Base-by-base conservation (phyloP, 2,888 invertebrate species). In the Sepioteuthis lessoniana region DNA sequence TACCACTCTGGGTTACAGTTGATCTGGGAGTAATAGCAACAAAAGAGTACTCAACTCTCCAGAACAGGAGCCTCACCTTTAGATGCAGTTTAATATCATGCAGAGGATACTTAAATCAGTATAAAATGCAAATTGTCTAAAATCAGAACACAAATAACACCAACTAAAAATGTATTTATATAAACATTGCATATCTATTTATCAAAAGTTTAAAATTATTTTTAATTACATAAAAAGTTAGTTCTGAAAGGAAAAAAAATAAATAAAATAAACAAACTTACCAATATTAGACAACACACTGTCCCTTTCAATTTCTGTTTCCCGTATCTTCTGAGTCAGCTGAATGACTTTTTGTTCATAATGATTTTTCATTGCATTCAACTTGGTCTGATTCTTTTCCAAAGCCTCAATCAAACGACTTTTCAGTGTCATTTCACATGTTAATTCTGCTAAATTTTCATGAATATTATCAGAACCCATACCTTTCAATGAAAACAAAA, bases 351-450 rank as follows among this genome's bases (percentile, higher is more conserved):
- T 98, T 94, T 98, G 98, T 97, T 99, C 99, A 97, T 99, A 99
- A 97, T 99, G 99, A 95, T 98, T 98, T 94, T 98, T 98, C 98
- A 99, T 98, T 0, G 98, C 98, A 94, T 98, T 98, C 97, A 99
- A 98, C 93, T 99, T 98, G 94, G 98, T 98, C 97, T 99, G 99
- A 0, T 98, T 98, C 94, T 98, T 97, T 97, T 99, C 99, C 95
- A 99, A 97, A 96, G 99, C 99, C 96, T 99, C 99, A 95, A 99
- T 99, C 92, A 99, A 97, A 94, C 98, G 98, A 95, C 99, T 98
- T 97, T 99, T 99, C 94, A 99, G 98, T 96, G 98, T 98, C 95
- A 99, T 99, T 97, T 99, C 99, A 93, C 98, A 98, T 94, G 99
- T 99, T 35, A 99, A 97, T 25, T 98, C 98, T 31, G 99, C 98